Conservation (phyloP, 2,113 vertebrate species). For the Delphinapterus leucas region DNA sequence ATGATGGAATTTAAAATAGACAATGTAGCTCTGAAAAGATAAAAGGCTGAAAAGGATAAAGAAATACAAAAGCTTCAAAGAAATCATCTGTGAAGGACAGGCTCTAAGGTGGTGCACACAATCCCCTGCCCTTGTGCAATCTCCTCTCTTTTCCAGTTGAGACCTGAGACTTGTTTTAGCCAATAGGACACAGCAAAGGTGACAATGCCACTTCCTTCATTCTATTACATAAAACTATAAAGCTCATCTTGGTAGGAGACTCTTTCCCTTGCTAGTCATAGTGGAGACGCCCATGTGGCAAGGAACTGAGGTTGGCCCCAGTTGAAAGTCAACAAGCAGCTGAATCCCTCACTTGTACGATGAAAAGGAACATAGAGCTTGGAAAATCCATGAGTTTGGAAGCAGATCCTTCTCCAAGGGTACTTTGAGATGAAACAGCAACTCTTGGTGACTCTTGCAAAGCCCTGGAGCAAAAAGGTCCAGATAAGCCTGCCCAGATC, state of each 20-base stretch:
- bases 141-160: not conserved
- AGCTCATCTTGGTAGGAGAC: not conserved
- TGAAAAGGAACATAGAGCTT: not conserved
- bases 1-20: not conserved
- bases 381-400: not conserved
- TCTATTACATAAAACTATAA: not conserved
- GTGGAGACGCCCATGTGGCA: not conserved
- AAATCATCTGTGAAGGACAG: not conserved
- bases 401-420: too few relatives aligned
- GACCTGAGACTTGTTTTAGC: not conserved
- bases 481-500: not conserved
- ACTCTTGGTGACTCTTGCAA: not conserved
- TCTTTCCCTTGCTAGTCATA: not conserved
- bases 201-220: not conserved
- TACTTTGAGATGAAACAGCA: not conserved
- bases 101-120: too few relatives aligned
- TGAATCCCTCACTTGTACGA: not conserved
- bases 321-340: not conserved
- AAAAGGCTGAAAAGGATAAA: not conserved
- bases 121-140: not conserved
- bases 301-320: not conserved
- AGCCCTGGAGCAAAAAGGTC: not conserved
- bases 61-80: not conserved
- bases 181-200: not conserved
- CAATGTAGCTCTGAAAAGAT: not conserved